A percentile compares a stretch with the other conserved stretches of the same genome.
These are phyloP conservation scores for Actenoides hombroni DNA, from an alignment of 2,113 vertebrate genomes.

Conservation along the genomic window DNA sequence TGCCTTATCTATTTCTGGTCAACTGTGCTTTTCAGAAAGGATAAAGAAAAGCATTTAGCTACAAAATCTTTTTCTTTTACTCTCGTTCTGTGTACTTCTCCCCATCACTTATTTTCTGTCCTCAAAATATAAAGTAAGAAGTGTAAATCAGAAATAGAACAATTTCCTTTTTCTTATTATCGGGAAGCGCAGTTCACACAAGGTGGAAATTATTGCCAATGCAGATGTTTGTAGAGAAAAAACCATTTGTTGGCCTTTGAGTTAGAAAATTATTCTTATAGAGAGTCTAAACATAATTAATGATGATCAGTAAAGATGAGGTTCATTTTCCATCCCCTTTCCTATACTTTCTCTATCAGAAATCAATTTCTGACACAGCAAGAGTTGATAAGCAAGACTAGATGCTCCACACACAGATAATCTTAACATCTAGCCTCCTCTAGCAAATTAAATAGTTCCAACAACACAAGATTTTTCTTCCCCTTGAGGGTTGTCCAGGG, in stretches of 20 bases:
- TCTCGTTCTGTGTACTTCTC: neutral
- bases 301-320: neutral
- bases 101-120: neutral
- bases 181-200: neutral
- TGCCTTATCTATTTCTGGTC: neutral
- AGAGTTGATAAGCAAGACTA: neutral
- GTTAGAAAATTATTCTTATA: neutral
- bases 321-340: neutral
- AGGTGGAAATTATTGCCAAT: neutral
- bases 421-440: neutral
- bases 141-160: neutral
- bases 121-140: neutral
- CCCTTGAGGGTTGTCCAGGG: too few species aligned
- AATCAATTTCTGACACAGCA: neutral
- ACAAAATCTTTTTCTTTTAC: neutral
- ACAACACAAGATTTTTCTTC: neutral
- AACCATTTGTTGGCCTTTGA: neutral
- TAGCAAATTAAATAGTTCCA: neutral
- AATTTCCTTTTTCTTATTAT: neutral
- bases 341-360: neutral
- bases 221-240: neutral
- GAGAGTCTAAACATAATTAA: neutral
- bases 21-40: neutral
- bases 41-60: neutral
- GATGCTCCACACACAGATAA: neutral